Base-by-base conservation (phyloP, 2,888 invertebrate genomes). In the Lithophane leautieri region DNA sequence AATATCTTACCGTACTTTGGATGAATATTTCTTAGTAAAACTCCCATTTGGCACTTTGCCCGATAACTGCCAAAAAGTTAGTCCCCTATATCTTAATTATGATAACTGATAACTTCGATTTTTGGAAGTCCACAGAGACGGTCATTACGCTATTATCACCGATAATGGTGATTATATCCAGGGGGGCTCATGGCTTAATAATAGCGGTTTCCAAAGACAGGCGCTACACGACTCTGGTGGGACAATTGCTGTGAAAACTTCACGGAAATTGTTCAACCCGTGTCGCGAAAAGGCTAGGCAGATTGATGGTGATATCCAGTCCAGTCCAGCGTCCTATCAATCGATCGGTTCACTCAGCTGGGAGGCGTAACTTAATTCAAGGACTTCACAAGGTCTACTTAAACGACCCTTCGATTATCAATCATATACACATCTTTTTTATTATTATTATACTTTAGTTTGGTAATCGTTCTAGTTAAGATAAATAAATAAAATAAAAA, bases 1-100 rank as follows among this genome's bases (percentile, higher is more conserved):
- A 60, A 52, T 52, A 44, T 60, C 14, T 61, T 19, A 25, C 22
- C 11, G 14, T 66, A 19, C n/a, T 52, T 19, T 54, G 14, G n/a
- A 52, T 47, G 42, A 68, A 77, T 70, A 60, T 47, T 54, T 70
- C 34, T 12, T 40, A 50, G 40, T 61, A 40, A 60, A 47, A n/a
- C 2, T 14, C 28, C 22, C 4, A 61, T 9, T 61, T 78, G 79
- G 65, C 65, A 25, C 6, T n/a, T 19, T 66, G 65, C 66, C 78
- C 22, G 12, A 40, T 28, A 47, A 47, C 40, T 42, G 16, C 0
- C 16, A 42, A 47, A 61, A 68, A 52, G 4, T 52, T 60, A 2
- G 42, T 52, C 2, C 8, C 12, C 2, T 67, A 61, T 12, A 62
- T 76, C 47, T 42, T 52, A 2, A 52, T 65, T 19, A 16, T 14